A percentile compares a stretch with the other conserved stretches of the same genome.
phyloP scores from a whole-genome alignment of 2,797 vertebrate species.

The Pangasius macronema region DNA sequence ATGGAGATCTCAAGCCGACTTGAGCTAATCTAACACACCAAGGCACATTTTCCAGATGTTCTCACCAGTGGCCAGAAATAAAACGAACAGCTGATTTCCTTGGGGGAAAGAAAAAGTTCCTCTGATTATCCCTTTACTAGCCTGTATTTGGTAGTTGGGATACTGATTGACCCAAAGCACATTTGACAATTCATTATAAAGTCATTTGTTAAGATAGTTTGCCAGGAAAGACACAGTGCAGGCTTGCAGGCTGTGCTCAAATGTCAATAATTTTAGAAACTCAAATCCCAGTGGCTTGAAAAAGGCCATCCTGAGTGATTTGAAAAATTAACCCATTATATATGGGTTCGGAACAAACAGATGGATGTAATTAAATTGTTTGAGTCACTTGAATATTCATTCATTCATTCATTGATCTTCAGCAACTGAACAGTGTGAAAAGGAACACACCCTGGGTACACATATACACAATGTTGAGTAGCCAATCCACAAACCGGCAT shows the following conservation, averaged over 20 bases:
- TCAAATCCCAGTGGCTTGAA: neutral
- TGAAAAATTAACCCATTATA: neutral
- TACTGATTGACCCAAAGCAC: slow-evolving; percentile 32
- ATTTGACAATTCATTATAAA: slow-evolving; percentile 18
- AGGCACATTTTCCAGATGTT: slow-evolving; percentile 63
- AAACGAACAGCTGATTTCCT: slow-evolving; percentile 72
- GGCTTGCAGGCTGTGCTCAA: neutral
- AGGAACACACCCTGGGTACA: neutral
- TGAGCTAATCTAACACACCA: slow-evolving; percentile 68
- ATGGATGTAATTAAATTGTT: neutral
- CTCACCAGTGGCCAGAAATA: slow-evolving; percentile 63
- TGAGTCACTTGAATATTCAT: neutral
- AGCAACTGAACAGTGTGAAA: neutral
- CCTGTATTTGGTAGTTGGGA: slow-evolving; percentile 50
- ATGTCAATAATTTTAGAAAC: slow-evolving; percentile 17
- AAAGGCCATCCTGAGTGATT: slow-evolving; percentile 3
- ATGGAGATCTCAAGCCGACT: slow-evolving; percentile 61
- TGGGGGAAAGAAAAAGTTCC: slow-evolving; percentile 49
- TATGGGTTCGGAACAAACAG: neutral
- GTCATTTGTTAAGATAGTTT: slow-evolving; percentile 1
- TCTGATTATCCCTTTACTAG: slow-evolving; percentile 52
- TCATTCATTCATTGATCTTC: neutral
- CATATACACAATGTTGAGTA: neutral
- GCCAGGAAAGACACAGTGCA: slow-evolving; percentile 6
- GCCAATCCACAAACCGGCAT: neutral